Evolutionary conservation across 1,140 invertebrate genomes (phyloP).

Genomic region (Branchinecta lynchi): DNA sequence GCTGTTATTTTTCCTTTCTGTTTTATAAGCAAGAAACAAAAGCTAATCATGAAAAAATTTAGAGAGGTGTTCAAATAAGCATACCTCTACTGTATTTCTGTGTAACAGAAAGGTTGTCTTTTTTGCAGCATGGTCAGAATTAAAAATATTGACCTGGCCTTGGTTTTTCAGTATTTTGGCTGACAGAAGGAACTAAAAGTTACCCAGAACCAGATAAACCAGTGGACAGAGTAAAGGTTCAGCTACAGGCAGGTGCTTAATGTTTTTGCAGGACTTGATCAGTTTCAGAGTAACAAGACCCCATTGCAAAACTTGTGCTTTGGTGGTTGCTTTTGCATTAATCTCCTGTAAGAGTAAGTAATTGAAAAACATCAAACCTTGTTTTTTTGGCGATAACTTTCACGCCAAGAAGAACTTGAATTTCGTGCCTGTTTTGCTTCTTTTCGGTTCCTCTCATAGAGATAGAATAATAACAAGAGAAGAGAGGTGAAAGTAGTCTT

Average conservation of each 20-base stretch:
- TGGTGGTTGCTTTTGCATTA: background rate
- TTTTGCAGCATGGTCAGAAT: constrained; percentile 9
- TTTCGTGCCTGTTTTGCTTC: constrained; percentile 6
- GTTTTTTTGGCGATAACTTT: constrained; percentile 2
- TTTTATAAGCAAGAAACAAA: too few species aligned
- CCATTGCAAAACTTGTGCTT: constrained; percentile 9
- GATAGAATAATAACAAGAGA: background rate
- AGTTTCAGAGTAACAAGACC: constrained; percentile 6
- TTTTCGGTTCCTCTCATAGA: background rate
- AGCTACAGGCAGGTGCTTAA: too few species aligned
- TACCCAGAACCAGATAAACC: too few species aligned
- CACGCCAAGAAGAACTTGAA: constrained; percentile 9
- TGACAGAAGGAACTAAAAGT: constrained; percentile 1
- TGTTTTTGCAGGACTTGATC: background rate
- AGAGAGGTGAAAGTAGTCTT: background rate
- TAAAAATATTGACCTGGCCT: background rate
- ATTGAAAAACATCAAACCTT: constrained; percentile 10
- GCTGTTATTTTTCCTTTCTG: too few species aligned
- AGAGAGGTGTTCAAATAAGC: too few species aligned
- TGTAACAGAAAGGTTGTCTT: constrained; percentile 1
- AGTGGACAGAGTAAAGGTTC: too few species aligned
- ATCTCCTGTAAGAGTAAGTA: background rate
- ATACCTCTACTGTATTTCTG: too few species aligned
- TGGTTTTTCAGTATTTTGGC: constrained; percentile 1
- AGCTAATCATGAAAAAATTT: too few species aligned